Conservation (phyloP, 2,113 vertebrate species). For the Hippopotamus amphibius region DNA sequence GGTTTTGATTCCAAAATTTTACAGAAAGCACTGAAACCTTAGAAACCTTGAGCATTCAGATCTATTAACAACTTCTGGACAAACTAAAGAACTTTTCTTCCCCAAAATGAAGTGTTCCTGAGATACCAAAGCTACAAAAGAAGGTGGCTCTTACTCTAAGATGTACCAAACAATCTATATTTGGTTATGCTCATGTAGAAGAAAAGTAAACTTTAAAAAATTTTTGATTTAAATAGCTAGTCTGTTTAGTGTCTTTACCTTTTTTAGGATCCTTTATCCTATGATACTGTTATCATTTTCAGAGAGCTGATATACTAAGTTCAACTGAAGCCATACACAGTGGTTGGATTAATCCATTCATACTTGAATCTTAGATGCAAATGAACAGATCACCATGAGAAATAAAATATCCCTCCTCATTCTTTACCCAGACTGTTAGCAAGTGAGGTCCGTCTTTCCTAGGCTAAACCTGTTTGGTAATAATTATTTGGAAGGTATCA, state of each 20-base stretch:
- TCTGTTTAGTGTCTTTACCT: not conserved
- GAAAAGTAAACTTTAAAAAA: not conserved
- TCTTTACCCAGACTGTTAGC: constrained; percentile 38
- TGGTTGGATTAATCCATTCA: constrained; percentile 1
- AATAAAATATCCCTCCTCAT: constrained; percentile 23
- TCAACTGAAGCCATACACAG: constrained; percentile 1
- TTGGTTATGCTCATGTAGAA: not conserved
- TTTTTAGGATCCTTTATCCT: constrained; percentile 9
- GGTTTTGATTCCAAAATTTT: constrained; percentile 36
- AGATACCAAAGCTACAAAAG: constrained; percentile 31
- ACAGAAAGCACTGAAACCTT: constrained; percentile 10
- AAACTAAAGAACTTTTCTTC: constrained; percentile 35
- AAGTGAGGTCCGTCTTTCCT: constrained; percentile 35
- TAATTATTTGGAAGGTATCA: constrained; percentile 38
- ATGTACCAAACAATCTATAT: not conserved
- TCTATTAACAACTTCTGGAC: constrained; percentile 4
- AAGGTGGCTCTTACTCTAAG: not conserved
- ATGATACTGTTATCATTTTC: constrained; percentile 10
- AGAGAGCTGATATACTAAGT: constrained; percentile 45
- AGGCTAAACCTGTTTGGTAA: constrained; percentile 17
- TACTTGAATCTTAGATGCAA: constrained; percentile 17
- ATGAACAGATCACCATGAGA: not conserved
- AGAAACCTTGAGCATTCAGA: constrained; percentile 5
- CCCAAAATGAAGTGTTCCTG: not conserved
- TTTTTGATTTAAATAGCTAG: not conserved